Percentiles rank a stretch among this genome's conserved stretches.
Conservation (phyloP, 2,797 vertebrate species). For the Darevskia mixta region DNA sequence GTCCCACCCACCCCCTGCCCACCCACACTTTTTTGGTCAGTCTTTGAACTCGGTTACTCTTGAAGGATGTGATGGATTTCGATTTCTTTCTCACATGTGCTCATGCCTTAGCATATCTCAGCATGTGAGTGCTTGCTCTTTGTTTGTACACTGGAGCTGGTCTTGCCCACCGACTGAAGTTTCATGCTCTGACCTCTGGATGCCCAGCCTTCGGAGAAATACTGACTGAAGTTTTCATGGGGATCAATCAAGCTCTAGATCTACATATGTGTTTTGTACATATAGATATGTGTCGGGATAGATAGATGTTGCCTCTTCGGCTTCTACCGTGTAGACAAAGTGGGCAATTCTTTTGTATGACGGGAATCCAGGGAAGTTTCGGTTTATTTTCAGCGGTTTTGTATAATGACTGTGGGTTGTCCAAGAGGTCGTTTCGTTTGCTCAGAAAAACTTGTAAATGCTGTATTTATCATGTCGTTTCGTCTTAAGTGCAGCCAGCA, state of each 20-base stretch:
- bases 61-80: constrained; percentile 43
- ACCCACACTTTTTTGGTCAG: constrained; percentile 16
- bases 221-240: constrained; percentile 12
- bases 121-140: constrained; percentile 37
- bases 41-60: constrained; percentile 40
- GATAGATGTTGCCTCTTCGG: constrained; percentile 72
- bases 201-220: not conserved
- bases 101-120: constrained; percentile 3
- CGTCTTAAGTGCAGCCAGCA: constrained; percentile 68
- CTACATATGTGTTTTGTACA: constrained; percentile 40
- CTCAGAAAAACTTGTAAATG: constrained; percentile 71
- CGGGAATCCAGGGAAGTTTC: constrained; percentile 76
- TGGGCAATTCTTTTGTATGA: constrained; percentile 74
- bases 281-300: constrained; percentile 67
- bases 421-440: constrained; percentile 66
- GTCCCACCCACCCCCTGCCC: not conserved
- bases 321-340: constrained; percentile 78
- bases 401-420: constrained; percentile 60
- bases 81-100: accelerated
- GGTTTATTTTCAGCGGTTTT: constrained; percentile 65
- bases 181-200: constrained; percentile 8
- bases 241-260: constrained; percentile 18
- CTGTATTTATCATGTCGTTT: constrained; percentile 59
- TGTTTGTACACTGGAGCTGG: constrained; percentile 44
- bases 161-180: not conserved